Evolutionary conservation across 2,888 invertebrate genomes (phyloP).

Genomic region (Seladonia tumulorum): DNA sequence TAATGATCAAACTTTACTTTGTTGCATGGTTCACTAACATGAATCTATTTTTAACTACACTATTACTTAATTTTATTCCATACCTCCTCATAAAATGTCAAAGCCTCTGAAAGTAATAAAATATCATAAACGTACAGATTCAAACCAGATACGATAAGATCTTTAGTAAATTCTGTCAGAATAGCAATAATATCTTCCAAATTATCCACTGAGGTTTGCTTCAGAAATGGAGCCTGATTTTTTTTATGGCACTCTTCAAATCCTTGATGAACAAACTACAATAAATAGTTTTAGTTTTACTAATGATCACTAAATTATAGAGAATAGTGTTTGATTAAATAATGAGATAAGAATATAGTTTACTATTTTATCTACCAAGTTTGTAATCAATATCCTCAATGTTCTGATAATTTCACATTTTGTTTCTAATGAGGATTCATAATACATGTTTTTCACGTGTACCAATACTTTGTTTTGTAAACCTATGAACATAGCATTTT

Average conservation of each 20-base stretch:
- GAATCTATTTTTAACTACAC: not conserved
- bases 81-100: slow-evolving; percentile 80
- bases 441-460: slow-evolving; percentile 77
- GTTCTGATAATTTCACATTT: slow-evolving; percentile 79
- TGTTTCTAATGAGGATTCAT: slow-evolving; percentile 73
- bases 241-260: slow-evolving; percentile 61
- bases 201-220: slow-evolving; percentile 69
- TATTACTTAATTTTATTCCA: not conserved
- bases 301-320: not conserved
- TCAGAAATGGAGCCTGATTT: slow-evolving; percentile 76
- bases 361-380: slow-evolving; percentile 73
- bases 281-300: slow-evolving; percentile 2
- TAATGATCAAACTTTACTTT: slow-evolving; percentile 7
- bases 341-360: not conserved
- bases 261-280: slow-evolving; percentile 73
- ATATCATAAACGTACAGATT: slow-evolving; percentile 72
- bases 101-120: slow-evolving; percentile 73
- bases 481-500: slow-evolving; percentile 66
- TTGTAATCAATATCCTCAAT: slow-evolving; percentile 71
- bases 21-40: not conserved
- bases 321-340: not conserved
- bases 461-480: slow-evolving; percentile 74
- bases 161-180: slow-evolving; percentile 65
- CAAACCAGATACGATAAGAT: slow-evolving; percentile 76
- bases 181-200: slow-evolving; percentile 68